Evolutionary conservation across 2,888 invertebrate species (phyloP).

Genomic region (Tiliacea citrago): DNA sequence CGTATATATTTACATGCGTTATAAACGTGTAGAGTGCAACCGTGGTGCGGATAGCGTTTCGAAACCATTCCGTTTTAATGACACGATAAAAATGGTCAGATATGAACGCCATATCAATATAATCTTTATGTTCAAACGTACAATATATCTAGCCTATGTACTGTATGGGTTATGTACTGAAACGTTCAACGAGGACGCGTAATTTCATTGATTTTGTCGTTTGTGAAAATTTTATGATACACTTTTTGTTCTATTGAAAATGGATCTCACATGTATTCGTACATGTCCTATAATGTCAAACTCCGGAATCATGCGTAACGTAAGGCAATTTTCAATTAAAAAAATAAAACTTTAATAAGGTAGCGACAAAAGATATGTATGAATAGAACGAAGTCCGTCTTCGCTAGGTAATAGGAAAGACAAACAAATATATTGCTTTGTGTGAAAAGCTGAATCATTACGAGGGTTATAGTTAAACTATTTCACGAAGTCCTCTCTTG

Average conservation of each 20-base stretch:
- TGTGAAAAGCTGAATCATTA: not conserved
- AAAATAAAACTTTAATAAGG: not conserved
- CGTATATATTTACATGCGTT: conserved; percentile 69
- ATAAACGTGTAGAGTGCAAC: conserved; percentile 70
- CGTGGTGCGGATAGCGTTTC: conserved; percentile 78
- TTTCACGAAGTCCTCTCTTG: too few relatives aligned
- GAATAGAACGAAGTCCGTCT: not conserved
- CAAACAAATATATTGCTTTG: not conserved
- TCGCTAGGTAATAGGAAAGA: not conserved
- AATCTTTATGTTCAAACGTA: conserved; percentile 74
- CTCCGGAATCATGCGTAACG: not conserved
- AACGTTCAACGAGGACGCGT: conserved; percentile 23
- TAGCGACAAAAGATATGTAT: not conserved
- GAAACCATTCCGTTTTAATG: conserved; percentile 86
- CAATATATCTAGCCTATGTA: conserved; percentile 61
- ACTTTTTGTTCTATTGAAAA: not conserved
- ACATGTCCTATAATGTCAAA: not conserved
- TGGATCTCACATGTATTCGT: not conserved
- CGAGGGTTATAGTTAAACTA: not conserved
- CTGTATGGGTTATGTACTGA: conserved; percentile 15
- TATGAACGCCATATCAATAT: conserved; percentile 80
- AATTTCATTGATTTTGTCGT: not conserved
- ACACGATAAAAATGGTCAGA: conserved; percentile 83
- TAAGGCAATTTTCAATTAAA: too few relatives aligned
- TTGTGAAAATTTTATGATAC: too few relatives aligned